These are phyloP conservation scores for Campoletis sonorensis DNA, from an alignment of 1,140 invertebrate species.

Conservation along the genomic window DNA sequence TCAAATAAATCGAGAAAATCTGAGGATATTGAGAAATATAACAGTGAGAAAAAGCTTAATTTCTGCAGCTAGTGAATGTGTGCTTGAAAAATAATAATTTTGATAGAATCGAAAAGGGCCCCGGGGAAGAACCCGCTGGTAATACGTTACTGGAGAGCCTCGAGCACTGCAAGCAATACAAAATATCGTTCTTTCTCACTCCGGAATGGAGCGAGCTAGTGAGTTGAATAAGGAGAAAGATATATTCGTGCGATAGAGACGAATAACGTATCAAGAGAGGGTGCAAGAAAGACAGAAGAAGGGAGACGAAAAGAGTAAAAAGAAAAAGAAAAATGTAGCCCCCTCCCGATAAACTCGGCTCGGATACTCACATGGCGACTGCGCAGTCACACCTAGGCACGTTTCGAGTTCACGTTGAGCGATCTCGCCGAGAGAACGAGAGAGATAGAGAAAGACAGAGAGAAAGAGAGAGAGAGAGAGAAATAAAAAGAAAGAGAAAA, in stretches of 20 bases:
- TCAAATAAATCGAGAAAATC: too few relatives aligned
- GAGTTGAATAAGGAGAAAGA: constrained; percentile 13
- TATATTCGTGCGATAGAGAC: background rate
- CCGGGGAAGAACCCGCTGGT: background rate
- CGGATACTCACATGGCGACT: constrained; percentile 74
- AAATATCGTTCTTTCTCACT: constrained; percentile 39
- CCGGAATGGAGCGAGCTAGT: constrained; percentile 16
- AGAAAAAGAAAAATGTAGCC: constrained; percentile 16
- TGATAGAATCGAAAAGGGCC: background rate
- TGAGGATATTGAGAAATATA: too few relatives aligned
- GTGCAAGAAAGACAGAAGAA: background rate
- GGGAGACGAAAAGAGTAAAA: constrained; percentile 23
- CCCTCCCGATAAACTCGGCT: constrained; percentile 47
- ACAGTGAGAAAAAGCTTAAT: too few relatives aligned
- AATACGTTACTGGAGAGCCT: constrained; percentile 26
- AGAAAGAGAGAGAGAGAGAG: background rate
- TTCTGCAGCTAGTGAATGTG: too few relatives aligned
- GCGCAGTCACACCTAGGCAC: constrained; percentile 74
- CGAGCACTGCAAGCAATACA: constrained; percentile 32
- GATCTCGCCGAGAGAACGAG: background rate
- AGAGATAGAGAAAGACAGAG: background rate
- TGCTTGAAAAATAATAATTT: background rate
- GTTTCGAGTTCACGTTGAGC: constrained; percentile 63
- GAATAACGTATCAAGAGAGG: background rate
- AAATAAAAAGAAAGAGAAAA: background rate